phyloP scores from a whole-genome alignment of 2,888 invertebrate species.

The Drosophila neoperkinsi region DNA sequence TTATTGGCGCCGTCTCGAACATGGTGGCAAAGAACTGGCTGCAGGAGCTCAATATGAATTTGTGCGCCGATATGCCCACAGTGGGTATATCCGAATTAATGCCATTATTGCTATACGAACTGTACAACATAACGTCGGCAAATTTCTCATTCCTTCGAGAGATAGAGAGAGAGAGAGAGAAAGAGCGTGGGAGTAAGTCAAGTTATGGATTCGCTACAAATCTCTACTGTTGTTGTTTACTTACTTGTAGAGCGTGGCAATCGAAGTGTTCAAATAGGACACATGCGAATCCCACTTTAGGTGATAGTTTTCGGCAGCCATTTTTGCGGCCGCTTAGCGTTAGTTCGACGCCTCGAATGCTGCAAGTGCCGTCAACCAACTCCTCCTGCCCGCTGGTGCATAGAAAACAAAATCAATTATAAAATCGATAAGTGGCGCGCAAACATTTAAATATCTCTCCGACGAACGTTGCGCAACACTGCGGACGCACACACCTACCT shows the following conservation, averaged over 20 bases:
- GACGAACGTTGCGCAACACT: slow-evolving; percentile 37
- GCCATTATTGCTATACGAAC: slow-evolving; percentile 86
- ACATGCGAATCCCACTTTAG: slow-evolving; percentile 95
- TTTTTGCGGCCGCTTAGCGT: slow-evolving; percentile 45
- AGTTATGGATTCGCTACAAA: not conserved
- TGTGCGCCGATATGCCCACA: slow-evolving; percentile 93
- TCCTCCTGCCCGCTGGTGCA: slow-evolving; percentile 7
- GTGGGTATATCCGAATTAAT: slow-evolving; percentile 85
- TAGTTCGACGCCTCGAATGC: slow-evolving; percentile 18
- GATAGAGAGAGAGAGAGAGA: not conserved
- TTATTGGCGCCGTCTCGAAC: slow-evolving; percentile 83
- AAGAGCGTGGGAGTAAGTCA: not conserved
- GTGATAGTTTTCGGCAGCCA: slow-evolving; percentile 91
- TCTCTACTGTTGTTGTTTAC: slow-evolving; percentile 25
- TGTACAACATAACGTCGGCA: slow-evolving; percentile 92
- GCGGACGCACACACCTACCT: slow-evolving; percentile 5
- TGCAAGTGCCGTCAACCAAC: slow-evolving; percentile 16
- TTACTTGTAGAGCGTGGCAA: slow-evolving; percentile 88
- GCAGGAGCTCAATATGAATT: slow-evolving; percentile 93
- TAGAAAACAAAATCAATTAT: slow-evolving; percentile 63
- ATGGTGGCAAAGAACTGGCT: slow-evolving; percentile 87
- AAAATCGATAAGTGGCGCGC: slow-evolving; percentile 60
- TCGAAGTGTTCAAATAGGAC: slow-evolving; percentile 92
- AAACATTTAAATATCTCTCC: slow-evolving; percentile 8
- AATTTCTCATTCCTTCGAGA: slow-evolving; percentile 90